Evolutionary conservation across 2,113 vertebrate genomes (phyloP), one percentile per base, ranked within the genome.

Genomic region (Carassius auratus): DNA sequence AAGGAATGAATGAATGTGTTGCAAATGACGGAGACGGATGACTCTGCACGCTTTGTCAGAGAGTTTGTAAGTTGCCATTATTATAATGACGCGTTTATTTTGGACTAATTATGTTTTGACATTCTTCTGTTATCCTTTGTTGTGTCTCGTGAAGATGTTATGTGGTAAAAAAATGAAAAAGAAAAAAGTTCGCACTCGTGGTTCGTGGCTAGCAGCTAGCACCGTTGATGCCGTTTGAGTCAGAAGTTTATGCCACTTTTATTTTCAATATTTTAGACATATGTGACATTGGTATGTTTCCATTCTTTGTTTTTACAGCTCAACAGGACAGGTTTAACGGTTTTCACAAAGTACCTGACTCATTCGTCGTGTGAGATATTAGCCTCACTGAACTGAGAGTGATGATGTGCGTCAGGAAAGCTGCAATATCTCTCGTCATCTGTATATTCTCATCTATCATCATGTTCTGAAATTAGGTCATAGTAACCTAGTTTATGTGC

Each of bases 101-200:
- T 23, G 6, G 36, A n/a, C 3, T 9, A 33, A 42, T 23, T 17
- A 12, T 76, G 26, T 33, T 12, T 26, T 36, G 17, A n/a, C 30
- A 59, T 59, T 61, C 33, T 36, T 62, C 13, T 30, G 13, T 6
- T 5, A 6, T 7, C 0, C 0, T 42, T 42, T 62, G 23, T 42
- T 42, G 76, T 79, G 57, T 9, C 6, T 59, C 6, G 36, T 42
- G 21, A 62, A 38, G 17, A 78, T n/a, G 33, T 23, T 79, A 62
- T 42, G 17, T 21, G 4, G 55, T 14, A 8, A 79, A 62, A 79
- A 1, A 1, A 23, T 62, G 8, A 23, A 62, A 19, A 79, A 62
- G 21, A 14, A 21, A 45, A 79, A 79, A 42, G 76, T 79, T 79
- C 13, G 21, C 76, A 45, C 57, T 79, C 36, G 38, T 48, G 45